Base-by-base conservation (phyloP, 2,888 invertebrate genomes). In the Rotaria magnacalcarata region DNA sequence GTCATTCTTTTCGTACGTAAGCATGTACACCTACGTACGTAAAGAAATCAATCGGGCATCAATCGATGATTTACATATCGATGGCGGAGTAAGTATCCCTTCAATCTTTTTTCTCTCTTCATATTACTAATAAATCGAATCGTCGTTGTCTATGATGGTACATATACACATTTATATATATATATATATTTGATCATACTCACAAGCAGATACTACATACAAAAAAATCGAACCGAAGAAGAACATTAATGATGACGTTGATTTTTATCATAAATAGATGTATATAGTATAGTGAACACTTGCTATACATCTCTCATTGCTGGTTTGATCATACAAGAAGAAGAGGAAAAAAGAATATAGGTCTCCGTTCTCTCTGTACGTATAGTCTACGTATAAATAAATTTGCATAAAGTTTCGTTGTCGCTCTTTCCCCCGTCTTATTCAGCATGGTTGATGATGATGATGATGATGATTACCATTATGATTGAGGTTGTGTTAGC, bases 231-330 rank as follows among this genome's bases (percentile, higher is more conserved):
- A 67, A 34, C 34, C 67, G 67, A 67, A 34, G 67, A 67, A 67
- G 67, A 67, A 67, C 67, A 34, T 67, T 67, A 67, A 67, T 67
- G 67, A 67, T 67, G 67, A 67, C 67, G 67, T 19, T 67, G 67
- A 67, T 67, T 67, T 67, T 67, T 67, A 67, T 67, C 67, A 67
- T 67, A 67, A 67, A 67, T 67, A 67, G 67, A 67, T 67, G 67
- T 67, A 67, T 67, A 27, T 67, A 34, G 19, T 7, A 34, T 19
- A 67, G 34, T 67, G 67, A 67, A 67, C 67, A 67, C 16, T 67
- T 67, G 27, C 67, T 67, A 41, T 67, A 67, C 67, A 67, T 67
- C 67, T 67, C 34, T 67, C 34, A 67, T 67, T 34, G 67, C 67
- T 67, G 34, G 34, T 67, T 67, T 67, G 67, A 34, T 19, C 67